Conservation (phyloP, 1,140 invertebrate species). For the Trachymyrmex cornetzi region DNA sequence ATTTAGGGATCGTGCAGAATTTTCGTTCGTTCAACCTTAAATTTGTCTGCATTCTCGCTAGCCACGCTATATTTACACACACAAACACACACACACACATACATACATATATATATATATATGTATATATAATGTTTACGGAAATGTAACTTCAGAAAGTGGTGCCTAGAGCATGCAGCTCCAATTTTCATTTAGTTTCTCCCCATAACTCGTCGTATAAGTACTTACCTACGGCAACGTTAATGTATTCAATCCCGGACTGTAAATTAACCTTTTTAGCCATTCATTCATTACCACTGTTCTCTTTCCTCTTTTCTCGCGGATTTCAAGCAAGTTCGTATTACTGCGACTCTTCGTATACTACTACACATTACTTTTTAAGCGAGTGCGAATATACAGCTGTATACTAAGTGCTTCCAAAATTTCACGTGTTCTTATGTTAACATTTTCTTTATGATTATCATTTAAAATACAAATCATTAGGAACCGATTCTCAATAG, state of each 20-base stretch:
- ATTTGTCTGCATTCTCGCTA: neutral
- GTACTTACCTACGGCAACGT: conserved; percentile 53
- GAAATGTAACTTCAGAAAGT: conserved; percentile 36
- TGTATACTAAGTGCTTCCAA: conserved; percentile 35
- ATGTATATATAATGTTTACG: conserved; percentile 1
- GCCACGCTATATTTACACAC: neutral
- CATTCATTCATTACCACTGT: conserved; percentile 58
- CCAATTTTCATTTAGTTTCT: conserved; percentile 61
- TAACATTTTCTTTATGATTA: neutral
- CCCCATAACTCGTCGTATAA: conserved; percentile 49
- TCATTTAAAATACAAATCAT: neutral
- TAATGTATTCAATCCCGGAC: conserved; percentile 57
- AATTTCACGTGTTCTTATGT: neutral
- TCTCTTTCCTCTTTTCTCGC: conserved; percentile 49
- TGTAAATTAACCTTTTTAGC: conserved; percentile 65
- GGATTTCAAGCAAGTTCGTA: conserved; percentile 41
- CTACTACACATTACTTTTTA: conserved; percentile 9
- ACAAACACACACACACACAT: neutral
- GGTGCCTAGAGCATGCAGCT: conserved; percentile 34
- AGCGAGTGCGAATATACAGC: conserved; percentile 2
- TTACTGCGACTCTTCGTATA: conserved; percentile 1
- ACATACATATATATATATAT: neutral
- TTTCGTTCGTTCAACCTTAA: conserved; percentile 35
- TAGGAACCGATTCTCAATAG: neutral
- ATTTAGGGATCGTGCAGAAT: conserved; percentile 37